Conservation (phyloP, 2,797 vertebrate species). For the Okamejei kenojei region DNA sequence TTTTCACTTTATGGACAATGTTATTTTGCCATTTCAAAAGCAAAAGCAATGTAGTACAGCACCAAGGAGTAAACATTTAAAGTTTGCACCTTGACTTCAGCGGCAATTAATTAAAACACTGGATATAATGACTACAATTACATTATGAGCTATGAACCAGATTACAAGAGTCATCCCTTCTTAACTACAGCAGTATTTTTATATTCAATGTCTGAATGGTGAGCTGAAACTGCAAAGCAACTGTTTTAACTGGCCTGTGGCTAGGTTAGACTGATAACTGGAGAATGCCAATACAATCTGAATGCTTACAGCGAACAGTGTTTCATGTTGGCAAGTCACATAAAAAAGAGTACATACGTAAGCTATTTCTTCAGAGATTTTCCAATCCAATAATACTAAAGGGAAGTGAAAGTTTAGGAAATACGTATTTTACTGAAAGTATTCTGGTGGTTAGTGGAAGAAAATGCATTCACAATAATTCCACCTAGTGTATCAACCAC, state of each 20-base stretch:
- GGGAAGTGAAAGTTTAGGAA: background rate
- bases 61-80: background rate
- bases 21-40: background rate
- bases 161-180: background rate
- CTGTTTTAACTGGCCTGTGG: background rate
- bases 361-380: background rate
- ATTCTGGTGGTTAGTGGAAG: background rate
- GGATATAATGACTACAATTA: background rate
- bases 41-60: background rate
- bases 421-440: background rate
- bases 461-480: background rate
- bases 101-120: background rate
- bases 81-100: no score
- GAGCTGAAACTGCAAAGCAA: slow-evolving; percentile 5
- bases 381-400: background rate
- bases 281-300: slow-evolving; percentile 5
- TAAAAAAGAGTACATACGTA: background rate
- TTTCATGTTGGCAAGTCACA: background rate
- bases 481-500: background rate
- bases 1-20: background rate
- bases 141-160: background rate
- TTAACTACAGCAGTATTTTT: background rate
- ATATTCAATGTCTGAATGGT: background rate
- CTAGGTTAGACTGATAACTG: background rate
- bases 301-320: background rate